Base-by-base conservation (phyloP, 2,113 vertebrate genomes). In the Nibea coibor region DNA sequence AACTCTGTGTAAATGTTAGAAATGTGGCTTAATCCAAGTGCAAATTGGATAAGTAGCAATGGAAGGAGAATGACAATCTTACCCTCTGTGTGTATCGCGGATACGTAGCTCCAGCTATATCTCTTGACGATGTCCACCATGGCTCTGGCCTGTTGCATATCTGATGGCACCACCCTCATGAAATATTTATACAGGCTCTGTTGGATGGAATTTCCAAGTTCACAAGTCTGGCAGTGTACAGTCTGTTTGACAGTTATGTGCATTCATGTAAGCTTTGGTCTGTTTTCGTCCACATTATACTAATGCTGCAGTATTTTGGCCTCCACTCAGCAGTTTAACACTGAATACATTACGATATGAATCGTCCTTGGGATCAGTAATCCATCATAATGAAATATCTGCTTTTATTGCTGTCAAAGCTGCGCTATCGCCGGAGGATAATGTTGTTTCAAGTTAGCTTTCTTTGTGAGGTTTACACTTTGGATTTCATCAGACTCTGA, bases 41-140 rank as follows among this genome's bases (percentile, higher is more conserved):
- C 57, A 65, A 65, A 65, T 11, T 2, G 16, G 22, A 14, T 8
- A 24, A 26, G 28, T 24, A 11, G 39, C 43, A 16, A 57, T 7
- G 24, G 57, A 19, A 50, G 26, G 10, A 61, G 31, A 61, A 56
- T 39, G 48, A 53, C 5, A 57, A 15, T 47, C 95, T 92, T 95
- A 99, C 98, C 98, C 94, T 99, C 98, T 0, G 98, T 99, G 92
- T 99, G 97, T 64, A 99, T 98, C 6, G 98, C 98, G 9, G 98
- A 99, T 69, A 99, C 98, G 5, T 99, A 99, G 69, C 97, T 99
- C 98, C 98, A 99, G 93, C 97, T 98, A 93, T 99, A 99, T 75
- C 96, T 94, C 90, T 99, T 99, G 80, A 99, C 97, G 19, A 99
- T 99, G 96, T 99, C 98, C 92, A 99, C 98, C 97, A 99, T 99